Base-by-base conservation (phyloP, 2,888 invertebrate genomes). In the Nomada fabriciana region DNA sequence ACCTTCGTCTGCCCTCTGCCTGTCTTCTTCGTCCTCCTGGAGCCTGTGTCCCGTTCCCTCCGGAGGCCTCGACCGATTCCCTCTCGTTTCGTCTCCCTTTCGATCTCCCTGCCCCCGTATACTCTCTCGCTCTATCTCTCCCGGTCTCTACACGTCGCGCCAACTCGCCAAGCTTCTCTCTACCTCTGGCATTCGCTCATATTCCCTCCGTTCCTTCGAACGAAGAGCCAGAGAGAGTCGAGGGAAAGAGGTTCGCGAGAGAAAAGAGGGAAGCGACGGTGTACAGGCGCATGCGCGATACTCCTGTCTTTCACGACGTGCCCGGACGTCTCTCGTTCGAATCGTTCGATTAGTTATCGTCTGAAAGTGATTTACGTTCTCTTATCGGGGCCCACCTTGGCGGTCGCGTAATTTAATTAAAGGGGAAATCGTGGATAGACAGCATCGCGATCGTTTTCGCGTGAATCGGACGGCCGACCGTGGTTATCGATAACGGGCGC, bases 171-270 rank as follows among this genome's bases (percentile, higher is more conserved):
- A 74, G 76, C 81, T 83, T 84, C 85, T 83, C 84, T 86, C 74
- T 76, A 65, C 76, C 79, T 82, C 83, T 78, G 83, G 83, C 83
- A 74, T 83, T 84, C 86, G 76, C 84, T 86, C 86, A 80, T 80
- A 78, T 85, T 86, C 85, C 79, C 85, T 82, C 82, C 88, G 87
- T 89, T 70, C 89, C 89, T 90, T 89, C 86, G 86, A 78, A 72
- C 72, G 83, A 76, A 75, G 80, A 82, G 63, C 64, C 67, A 72
- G 75, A 83, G 78, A 47, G 43, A 52, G 53, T 18, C 73, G 68
- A 53, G 72, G 55, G 64, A 61, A 70, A 80, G 83, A 82, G 79
- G 69, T 73, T 68, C 71, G 76, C 71, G 63, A 80, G 47, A 59
- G 80, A 57, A 68, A 74, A 76, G 83, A 79, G 86, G 76, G 80